Evolutionary conservation across 2,888 invertebrate genomes (phyloP), one percentile per base, ranked within the genome.

Genomic region (Cataglyphis cursor): DNA sequence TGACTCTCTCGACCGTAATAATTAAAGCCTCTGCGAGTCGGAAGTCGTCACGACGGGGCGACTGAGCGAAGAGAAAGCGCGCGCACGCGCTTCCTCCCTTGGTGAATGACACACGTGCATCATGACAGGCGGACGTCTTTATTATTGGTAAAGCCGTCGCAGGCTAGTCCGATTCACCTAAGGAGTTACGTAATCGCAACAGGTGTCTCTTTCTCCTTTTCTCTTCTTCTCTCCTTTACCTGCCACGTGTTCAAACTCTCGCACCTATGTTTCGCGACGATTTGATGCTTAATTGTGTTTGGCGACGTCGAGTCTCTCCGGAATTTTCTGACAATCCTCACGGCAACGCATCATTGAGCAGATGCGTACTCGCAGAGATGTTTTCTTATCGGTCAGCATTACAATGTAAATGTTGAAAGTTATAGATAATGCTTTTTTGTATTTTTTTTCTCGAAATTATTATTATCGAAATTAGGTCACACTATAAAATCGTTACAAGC

Each of bases 181-280:
- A 86, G 82, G 81, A 83, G 78, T 84, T 91, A 89, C 86, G 87
- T 90, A 91, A 91, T 87, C 85, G 88, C 88, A 91, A 86, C 91
- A 90, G 91, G 90, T 91, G 91, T 89, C 85, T 87, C 83, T 78
- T 76, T 65, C 72, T 48, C 59, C 12, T 18, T 12, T 44, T 57
- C 80, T 35, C 35, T 64, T 24, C 59, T 28, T 57, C 41, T 31
- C 51, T 9, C 12, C 21, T 24, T 24, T 38, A 24, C 73, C 31
- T n/a, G 78, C 87, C 88, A 86, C 89, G 85, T 86, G 89, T 86
- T 83, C 65, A 28, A 54, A 24, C 35, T n/a, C n/a, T 51, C 54
- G n/a, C 18, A 21, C 57, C 8, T 9, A 35, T 59, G 68, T 73
- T 68, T 59, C 73, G 65, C 76, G 70, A 28, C 44, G 72, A 61